phyloP scores from a whole-genome alignment of 2,888 invertebrate species.

The Onthophagus sagittarius region DNA sequence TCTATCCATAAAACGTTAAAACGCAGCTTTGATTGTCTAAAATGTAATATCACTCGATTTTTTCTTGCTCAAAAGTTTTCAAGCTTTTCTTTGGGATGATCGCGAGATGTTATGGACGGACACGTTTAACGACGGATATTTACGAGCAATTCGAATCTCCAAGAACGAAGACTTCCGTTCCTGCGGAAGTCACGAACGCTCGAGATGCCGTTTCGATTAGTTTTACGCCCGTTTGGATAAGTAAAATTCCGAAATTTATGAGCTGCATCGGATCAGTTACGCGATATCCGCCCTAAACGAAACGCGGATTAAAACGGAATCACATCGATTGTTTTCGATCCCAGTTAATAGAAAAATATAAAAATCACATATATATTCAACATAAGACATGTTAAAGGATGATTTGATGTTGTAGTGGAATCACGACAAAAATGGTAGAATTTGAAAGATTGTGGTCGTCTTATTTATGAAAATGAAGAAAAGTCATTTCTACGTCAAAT shows the following conservation, averaged over 20 bases:
- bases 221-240: neutral
- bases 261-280: neutral
- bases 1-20: no score
- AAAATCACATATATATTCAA: no score
- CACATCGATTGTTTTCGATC: neutral
- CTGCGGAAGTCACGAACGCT: neutral
- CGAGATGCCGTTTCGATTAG: neutral
- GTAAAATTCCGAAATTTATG: neutral
- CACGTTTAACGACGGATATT: slow-evolving; percentile 9
- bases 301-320: neutral
- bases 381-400: no score
- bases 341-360: no score
- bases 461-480: no score
- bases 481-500: no score
- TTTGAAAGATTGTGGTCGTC: no score
- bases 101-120: slow-evolving; percentile 2
- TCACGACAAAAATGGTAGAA: no score
- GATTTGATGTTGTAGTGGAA: no score
- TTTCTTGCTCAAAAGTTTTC: neutral
- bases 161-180: neutral
- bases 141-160: slow-evolving; percentile 4
- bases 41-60: no score
- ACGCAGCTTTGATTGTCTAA: no score
- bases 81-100: neutral
- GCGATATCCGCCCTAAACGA: neutral